Percentiles rank a stretch among this genome's conserved stretches.
These are phyloP conservation scores for Arrhopalites spinosus DNA, from an alignment of 2,888 invertebrate species.

Conservation along the genomic window DNA sequence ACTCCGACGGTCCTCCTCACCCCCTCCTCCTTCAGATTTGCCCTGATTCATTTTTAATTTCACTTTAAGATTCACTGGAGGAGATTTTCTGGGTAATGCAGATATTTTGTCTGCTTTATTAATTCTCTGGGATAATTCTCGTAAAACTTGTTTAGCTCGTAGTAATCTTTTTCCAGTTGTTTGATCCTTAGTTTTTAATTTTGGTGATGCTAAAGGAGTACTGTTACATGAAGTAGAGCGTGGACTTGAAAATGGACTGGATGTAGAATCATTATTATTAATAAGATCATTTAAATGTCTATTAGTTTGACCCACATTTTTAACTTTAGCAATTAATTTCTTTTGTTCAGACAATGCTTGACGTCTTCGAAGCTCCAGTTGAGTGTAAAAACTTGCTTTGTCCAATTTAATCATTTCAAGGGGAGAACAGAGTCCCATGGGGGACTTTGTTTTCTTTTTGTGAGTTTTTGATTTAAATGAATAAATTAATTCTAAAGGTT, in stretches of 20 bases:
- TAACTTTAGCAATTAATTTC: neutral
- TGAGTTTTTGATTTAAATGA: constrained; percentile 12
- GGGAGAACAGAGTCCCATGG: constrained; percentile 1
- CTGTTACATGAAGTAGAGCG: neutral
- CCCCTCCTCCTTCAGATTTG: neutral
- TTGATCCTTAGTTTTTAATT: too few species aligned
- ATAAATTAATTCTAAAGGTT: constrained; percentile 18
- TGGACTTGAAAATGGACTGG: neutral
- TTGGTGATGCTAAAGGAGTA: too few species aligned
- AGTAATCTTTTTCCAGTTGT: neutral
- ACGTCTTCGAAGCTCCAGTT: constrained; percentile 17
- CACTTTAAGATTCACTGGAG: neutral
- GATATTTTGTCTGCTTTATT: neutral
- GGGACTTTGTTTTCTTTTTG: neutral
- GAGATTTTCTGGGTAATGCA: too few species aligned
- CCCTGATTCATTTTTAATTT: neutral
- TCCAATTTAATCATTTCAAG: constrained; percentile 1
- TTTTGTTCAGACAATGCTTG: constrained; percentile 1
- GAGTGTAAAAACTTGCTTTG: constrained; percentile 7
- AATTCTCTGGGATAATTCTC: neutral
- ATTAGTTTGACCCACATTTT: neutral
- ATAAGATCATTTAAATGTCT: too few species aligned
- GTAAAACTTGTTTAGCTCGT: neutral
- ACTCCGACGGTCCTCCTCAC: neutral
- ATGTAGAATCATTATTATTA: neutral